A percentile compares a stretch with the other conserved stretches of the same genome.
Evolutionary conservation across 1,140 invertebrate genomes (phyloP).

Genomic region (Leptinotarsa lineolata): DNA sequence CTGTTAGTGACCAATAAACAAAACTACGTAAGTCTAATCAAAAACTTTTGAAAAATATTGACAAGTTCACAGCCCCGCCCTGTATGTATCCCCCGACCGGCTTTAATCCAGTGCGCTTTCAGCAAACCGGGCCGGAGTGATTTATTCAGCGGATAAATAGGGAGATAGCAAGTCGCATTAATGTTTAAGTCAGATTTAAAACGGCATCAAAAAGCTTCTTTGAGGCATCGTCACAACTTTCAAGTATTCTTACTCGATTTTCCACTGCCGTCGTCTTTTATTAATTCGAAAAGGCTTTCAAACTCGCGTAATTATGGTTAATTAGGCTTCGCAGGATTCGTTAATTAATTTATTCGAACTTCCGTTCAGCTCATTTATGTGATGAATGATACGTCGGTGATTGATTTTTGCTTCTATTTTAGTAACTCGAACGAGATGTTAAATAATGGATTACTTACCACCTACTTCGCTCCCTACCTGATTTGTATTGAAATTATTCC

Average conservation of each 20-base stretch:
- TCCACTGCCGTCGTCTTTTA: neutral
- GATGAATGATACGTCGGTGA: no score
- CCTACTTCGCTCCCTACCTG: neutral
- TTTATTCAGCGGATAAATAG: conserved; percentile 5
- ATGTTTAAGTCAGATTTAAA: conserved; percentile 2
- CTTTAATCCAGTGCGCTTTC: neutral
- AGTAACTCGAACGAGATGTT: neutral
- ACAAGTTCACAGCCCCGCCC: neutral
- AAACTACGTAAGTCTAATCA: no score
- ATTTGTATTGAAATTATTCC: no score
- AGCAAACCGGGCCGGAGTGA: neutral
- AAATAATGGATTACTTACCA: neutral
- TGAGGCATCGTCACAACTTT: conserved; percentile 2
- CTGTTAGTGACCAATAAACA: neutral
- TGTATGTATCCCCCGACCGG: neutral
- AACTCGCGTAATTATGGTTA: neutral
- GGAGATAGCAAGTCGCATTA: conserved; percentile 14
- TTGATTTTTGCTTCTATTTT: neutral
- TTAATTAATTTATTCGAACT: neutral
- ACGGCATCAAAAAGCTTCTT: conserved; percentile 3
- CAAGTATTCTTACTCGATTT: conserved; percentile 5
- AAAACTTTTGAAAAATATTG: neutral
- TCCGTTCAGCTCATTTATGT: neutral
- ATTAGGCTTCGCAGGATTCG: neutral
- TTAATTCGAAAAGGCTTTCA: conserved; percentile 3